Conservation (phyloP, 2,113 vertebrate species). For the Columba janthina region DNA sequence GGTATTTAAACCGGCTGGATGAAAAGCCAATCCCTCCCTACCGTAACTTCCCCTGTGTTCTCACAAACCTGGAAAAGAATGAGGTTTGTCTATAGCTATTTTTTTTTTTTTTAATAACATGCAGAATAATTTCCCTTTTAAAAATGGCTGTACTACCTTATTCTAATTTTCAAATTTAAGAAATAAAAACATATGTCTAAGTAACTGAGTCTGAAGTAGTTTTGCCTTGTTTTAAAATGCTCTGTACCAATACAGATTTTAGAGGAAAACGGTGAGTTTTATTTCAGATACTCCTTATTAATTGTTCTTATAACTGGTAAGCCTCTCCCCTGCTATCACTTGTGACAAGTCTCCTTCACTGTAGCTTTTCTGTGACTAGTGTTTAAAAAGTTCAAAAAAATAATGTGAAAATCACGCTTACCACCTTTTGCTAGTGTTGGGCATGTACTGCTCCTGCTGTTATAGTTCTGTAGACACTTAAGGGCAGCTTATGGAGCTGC, state of each 20-base stretch:
- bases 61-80: not conserved
- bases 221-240: not conserved
- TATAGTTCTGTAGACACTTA: not conserved
- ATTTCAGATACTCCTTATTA: not conserved
- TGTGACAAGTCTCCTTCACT: not conserved
- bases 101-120: not conserved
- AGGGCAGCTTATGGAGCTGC: not conserved
- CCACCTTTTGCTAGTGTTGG: not conserved
- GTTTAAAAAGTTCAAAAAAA: not conserved
- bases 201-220: not conserved
- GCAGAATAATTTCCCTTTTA: not conserved
- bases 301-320: not conserved
- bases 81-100: not conserved
- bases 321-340: not conserved
- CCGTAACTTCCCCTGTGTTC: not conserved
- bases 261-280: not conserved
- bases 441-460: not conserved
- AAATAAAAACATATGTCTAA: not conserved
- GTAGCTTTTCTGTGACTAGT: not conserved
- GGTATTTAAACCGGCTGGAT: not conserved
- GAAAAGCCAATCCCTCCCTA: not conserved
- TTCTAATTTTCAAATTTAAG: not conserved
- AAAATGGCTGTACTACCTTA: not conserved
- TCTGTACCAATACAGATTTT: not conserved
- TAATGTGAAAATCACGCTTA: not conserved